Evolutionary conservation across 2,888 invertebrate species (phyloP).

Genomic region (Noctua janthe): DNA sequence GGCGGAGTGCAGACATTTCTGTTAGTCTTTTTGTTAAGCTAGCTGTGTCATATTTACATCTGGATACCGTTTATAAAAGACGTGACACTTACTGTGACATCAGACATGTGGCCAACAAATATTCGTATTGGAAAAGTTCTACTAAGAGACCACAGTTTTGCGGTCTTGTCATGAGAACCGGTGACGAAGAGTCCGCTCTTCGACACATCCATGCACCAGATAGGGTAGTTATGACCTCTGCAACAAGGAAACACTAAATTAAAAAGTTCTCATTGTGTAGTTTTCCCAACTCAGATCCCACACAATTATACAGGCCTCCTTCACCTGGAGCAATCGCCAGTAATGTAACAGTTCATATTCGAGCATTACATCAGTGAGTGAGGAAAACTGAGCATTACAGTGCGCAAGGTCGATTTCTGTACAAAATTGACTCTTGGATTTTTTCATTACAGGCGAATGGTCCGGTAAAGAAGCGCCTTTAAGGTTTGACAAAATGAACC

Average conservation of each 20-base stretch:
- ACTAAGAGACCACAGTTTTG: slow-evolving; percentile 95
- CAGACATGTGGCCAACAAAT: slow-evolving; percentile 96
- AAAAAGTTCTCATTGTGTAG: background rate
- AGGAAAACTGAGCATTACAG: background rate
- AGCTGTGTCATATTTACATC: background rate
- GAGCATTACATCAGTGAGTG: background rate
- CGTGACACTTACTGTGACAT: slow-evolving; percentile 93
- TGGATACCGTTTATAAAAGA: background rate
- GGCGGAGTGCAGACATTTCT: too few relatives aligned
- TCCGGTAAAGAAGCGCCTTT: background rate
- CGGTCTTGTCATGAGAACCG: slow-evolving; percentile 95
- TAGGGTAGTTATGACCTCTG: slow-evolving; percentile 96
- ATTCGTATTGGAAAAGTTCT: slow-evolving; percentile 95
- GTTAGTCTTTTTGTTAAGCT: too few relatives aligned
- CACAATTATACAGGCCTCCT: background rate
- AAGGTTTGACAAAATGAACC: slow-evolving; percentile 78
- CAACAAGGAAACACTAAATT: slow-evolving; percentile 60
- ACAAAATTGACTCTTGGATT: background rate
- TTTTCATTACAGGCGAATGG: background rate
- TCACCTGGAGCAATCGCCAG: background rate
- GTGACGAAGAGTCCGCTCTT: slow-evolving; percentile 92
- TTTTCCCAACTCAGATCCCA: background rate
- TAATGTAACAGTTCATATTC: background rate
- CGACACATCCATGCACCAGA: slow-evolving; percentile 96
- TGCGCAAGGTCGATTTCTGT: background rate